Conservation (phyloP, 2,888 invertebrate genomes). For the Chrysolina oricalcia region DNA sequence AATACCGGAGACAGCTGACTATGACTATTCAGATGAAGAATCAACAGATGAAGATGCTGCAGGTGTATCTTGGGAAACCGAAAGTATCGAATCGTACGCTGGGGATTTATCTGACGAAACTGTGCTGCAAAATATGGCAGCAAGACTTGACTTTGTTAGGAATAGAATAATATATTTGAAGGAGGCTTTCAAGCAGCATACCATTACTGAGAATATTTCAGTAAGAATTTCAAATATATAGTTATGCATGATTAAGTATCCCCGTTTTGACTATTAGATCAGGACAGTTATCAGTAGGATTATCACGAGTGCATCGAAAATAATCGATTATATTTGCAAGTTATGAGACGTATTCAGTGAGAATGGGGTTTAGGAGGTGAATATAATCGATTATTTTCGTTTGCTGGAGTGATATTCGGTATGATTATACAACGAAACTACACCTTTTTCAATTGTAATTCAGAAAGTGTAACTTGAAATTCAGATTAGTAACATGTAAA, state of each 20-base stretch:
- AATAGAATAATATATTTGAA: conserved; percentile 74
- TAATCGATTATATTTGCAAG: no score
- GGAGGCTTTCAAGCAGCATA: conserved; percentile 86
- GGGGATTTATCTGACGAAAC: conserved; percentile 73
- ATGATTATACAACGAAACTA: no score
- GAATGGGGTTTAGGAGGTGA: no score
- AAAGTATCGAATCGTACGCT: conserved; percentile 76
- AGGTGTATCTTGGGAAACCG: conserved; percentile 85
- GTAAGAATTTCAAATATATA: conserved; percentile 66
- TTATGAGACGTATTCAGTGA: no score
- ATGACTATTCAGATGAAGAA: conserved; percentile 79
- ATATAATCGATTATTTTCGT: no score
- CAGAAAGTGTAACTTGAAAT: no score
- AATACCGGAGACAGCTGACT: conserved; percentile 84
- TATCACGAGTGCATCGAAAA: no score
- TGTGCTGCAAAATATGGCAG: conserved; percentile 78
- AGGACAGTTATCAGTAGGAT: no score
- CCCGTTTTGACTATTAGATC: not conserved
- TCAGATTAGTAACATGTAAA: no score
- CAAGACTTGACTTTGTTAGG: conserved; percentile 74
- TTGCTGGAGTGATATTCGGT: no score
- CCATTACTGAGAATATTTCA: conserved; percentile 83
- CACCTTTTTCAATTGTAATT: no score
- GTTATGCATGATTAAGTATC: no score
- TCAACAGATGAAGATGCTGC: conserved; percentile 56